A percentile compares a stretch with the other conserved stretches of the same genome.
Conservation (phyloP, 2,888 invertebrate species). For the Leptogaster cylindrica region DNA sequence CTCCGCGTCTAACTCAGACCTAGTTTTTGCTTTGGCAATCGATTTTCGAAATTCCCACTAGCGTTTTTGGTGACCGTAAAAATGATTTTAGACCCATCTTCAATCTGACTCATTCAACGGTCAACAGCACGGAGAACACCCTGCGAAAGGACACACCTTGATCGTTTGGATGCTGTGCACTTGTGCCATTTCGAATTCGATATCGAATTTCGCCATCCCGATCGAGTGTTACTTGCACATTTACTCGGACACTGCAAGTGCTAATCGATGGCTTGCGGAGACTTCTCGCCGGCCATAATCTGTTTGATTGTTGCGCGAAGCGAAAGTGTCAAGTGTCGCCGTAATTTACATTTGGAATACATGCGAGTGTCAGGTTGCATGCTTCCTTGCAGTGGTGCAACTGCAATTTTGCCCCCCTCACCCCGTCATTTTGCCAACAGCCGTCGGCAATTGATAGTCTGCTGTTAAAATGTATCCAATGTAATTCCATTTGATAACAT, state of each 20-base stretch:
- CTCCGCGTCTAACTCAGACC: background rate
- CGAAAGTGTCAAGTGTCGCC: slow-evolving; percentile 43
- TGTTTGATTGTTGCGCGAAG: slow-evolving; percentile 6
- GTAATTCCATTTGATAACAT: slow-evolving; percentile 46
- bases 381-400: slow-evolving; percentile 17
- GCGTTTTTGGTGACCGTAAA: background rate
- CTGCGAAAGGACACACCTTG: background rate
- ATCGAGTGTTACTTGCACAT: too few species aligned
- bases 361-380: slow-evolving; percentile 44
- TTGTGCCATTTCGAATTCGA: background rate
- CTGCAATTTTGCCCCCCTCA: slow-evolving; percentile 22
- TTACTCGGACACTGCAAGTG: background rate
- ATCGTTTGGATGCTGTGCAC: background rate
- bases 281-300: background rate
- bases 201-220: slow-evolving; percentile 16
- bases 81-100: background rate
- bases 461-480: slow-evolving; percentile 40
- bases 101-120: background rate
- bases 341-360: slow-evolving; percentile 44
- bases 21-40: slow-evolving; percentile 1
- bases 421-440: slow-evolving; percentile 18
- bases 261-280: slow-evolving; percentile 9
- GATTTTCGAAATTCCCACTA: background rate
- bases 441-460: slow-evolving; percentile 35
- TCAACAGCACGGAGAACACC: background rate